A percentile compares a stretch with the other conserved stretches of the same genome.
Conservation (phyloP, 2,113 vertebrate species). For the Nipponia nippon region DNA sequence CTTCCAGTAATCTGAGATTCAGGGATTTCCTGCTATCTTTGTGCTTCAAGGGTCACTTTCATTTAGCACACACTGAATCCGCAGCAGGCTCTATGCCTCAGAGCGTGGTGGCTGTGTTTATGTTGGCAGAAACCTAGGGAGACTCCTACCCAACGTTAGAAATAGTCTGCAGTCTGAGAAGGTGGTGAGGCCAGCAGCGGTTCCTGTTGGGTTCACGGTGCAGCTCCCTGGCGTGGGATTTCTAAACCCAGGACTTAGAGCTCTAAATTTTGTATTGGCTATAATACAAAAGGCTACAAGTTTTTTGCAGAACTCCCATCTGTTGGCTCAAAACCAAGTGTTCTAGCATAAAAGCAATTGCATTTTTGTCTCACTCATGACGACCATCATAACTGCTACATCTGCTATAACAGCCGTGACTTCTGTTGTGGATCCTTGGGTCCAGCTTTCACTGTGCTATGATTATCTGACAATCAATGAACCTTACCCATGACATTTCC, state of each 20-base stretch:
- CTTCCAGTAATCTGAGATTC: not conserved
- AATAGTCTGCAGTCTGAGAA: not conserved
- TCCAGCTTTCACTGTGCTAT: not conserved
- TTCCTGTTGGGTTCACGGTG: not conserved
- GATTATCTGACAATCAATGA: not conserved
- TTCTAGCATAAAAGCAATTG: not conserved
- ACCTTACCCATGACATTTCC: not conserved
- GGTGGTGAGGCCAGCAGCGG: not conserved
- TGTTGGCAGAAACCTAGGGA: not conserved
- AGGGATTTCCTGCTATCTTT: not conserved
- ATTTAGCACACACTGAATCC: not conserved
- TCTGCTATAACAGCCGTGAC: not conserved
- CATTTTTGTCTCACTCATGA: not conserved
- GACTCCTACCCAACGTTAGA: not conserved
- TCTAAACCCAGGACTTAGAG: not conserved
- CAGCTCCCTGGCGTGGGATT: not conserved
- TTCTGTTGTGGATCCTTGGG: not conserved
- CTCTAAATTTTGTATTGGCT: not conserved
- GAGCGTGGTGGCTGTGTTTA: not conserved
- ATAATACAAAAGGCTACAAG: not conserved
- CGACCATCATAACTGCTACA: not conserved
- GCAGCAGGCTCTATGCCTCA: not conserved
- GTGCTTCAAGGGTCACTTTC: not conserved
- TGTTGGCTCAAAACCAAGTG: not conserved
- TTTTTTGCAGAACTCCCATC: not conserved